Evolutionary conservation across 92 coral and sea anemone genomes (phyloP), one percentile per base, ranked within the genome.

Genomic region (Umimayanthus kanabou): DNA sequence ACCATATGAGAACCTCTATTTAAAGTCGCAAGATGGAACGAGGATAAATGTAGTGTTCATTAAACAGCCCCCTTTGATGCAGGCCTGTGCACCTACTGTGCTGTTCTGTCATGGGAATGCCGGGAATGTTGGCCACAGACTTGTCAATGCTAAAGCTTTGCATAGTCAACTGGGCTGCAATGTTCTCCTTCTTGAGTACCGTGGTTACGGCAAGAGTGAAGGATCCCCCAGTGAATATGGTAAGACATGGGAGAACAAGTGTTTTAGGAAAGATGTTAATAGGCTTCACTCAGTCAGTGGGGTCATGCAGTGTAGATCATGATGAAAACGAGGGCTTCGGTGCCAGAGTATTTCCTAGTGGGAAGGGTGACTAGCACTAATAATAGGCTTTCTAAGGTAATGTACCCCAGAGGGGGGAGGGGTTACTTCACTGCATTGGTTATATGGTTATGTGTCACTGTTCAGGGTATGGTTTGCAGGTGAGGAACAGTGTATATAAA

Each of bases 141-240:
- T 97, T 2, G 77, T 91, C 7, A 97, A 97, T 89, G 94, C 98
- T 33, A 96, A 92, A 81, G 92, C 94, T 40, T 80, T 94, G 88
- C 96, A 97, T 84, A 92, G 76, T 50, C 94, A 95, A 30, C 94
- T 98, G 80, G 96, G 96, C 39, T 97, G 98, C 33, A 97, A 97
- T 94, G 96, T 97, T 50, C 79, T 97, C n/a, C 89, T 97, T n/a
- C 95, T 95, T 79, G 99, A 97, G 82, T 97, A 97, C 81, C 92
- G 99, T 64, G 99, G 99, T 2, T 97, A 97, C 81, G 99, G 99
- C 58, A 96, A 94, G 77, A 97, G 99, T 70, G 99, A 92, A 43
- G 99, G 99, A 16, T 94, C 95, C 0, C 99, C 99, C 13, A 97
- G 98, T 92, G 99, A 97, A 89, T 89, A 94, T 88, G 99, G 99